Base-by-base conservation (phyloP, 2,888 invertebrate species). In the Oxytorus armatus region DNA sequence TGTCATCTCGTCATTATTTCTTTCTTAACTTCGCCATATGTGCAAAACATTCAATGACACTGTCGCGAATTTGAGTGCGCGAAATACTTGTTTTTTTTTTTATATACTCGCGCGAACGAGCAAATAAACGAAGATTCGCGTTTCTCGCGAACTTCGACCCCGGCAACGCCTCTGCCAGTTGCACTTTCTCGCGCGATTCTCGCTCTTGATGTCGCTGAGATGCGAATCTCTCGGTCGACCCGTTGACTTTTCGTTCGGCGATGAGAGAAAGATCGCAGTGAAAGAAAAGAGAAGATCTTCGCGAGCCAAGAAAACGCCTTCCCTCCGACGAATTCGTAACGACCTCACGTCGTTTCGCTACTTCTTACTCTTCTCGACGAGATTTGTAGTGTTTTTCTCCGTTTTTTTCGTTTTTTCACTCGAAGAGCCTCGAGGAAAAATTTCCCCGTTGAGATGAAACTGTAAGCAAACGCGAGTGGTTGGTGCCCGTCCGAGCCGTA, bases 91-190 rank as follows among this genome's bases (percentile, higher is more conserved):
- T 47, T 59, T 57, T 21, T 16, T 39, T 42, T 18, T 11, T 1
- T 1, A 1, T 23, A 10, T 8, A 33, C 21, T 11, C 53, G 68
- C 25, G 49, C 42, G 18, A 73, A 75, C 33, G 47, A 59, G 57
- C 42, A 14, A 73, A 75, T 44, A 39, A 59, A 49, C 69, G 78
- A 70, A 29, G 57, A 65, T 65, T 51, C 70, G 75, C 29, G 55
- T 33, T 57, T 66, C 65, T 66, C 65, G 42, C 53, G 75, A 79
- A 29, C 75, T 75, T 53, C 59, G 66, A 77, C 77, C 77, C 44
- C 21, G 8, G 65, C 51, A 65, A 79, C 79, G 79, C 75, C 70
- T 33, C 70, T 70, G 79, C 53, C 70, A 66, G 75, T 66, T 76
- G 70, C 66, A 79, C 63, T 70, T 66, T 76, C 69, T 75, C 75